Base-by-base conservation (phyloP, 2,113 vertebrate genomes). In the Hyperoodon ampullatus region DNA sequence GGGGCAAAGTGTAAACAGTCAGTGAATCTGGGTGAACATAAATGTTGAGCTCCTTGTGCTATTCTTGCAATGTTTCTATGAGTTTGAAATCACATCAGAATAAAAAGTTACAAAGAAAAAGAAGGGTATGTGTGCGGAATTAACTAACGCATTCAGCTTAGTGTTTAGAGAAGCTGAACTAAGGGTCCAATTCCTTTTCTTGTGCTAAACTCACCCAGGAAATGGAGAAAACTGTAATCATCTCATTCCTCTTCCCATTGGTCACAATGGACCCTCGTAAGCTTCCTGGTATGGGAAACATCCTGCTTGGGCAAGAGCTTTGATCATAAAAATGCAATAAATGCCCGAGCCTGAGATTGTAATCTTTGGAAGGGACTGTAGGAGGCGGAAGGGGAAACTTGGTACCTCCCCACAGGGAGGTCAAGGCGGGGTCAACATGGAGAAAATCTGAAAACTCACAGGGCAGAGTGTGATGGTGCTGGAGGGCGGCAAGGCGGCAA, bases 311-410 rank as follows among this genome's bases (percentile, higher is more conserved):
- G 92, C 44, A 30, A 89, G 71, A 85, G 28, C 42, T 94, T 94
- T 95, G 78, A 92, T 95, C 65, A 81, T 66, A 92, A 93, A 92
- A 92, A 88, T 92, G 83, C 66, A 89, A 55, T 93, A 88, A 80
- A 80, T 95, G 90, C 60, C 78, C 33, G 26, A 39, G 75, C 47
- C 86, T 65, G 58, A 94, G 81, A 90, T 61, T 0, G n/a, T 63
- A 95, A 93, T 94, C 90, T 88, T 60, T 88, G 77, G 16, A 65
- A 85, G 82, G 19, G 58, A 39, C 58, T 72, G 39, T 6, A 61
- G 60, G 78, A 50, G 53, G 42, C 6, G n/a, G n/a, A 70, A 75
- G n/a, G 77, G 44, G 70, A 77, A 77, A 90, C 26, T 18, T 65
- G 94, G 33, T 19, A 33, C 35, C 63, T 88, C 50, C 53, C 70